Base-by-base conservation (phyloP, 2,888 invertebrate species). In the Nemoura dubitans region DNA sequence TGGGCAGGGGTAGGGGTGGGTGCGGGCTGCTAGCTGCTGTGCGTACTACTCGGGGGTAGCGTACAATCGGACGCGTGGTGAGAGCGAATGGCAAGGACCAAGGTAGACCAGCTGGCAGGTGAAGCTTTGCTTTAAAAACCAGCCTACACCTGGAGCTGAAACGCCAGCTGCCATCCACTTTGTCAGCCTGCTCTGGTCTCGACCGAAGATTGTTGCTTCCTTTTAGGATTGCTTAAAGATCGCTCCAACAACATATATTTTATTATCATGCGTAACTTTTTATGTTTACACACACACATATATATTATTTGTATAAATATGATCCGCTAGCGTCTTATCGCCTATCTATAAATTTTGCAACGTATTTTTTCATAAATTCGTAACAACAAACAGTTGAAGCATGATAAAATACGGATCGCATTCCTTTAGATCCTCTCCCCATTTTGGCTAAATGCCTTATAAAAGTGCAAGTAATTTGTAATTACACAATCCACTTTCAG, bases 91-190 rank as follows among this genome's bases (percentile, higher is more conserved):
- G 59, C 59, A 21, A 36, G 2, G 16, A 59, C 59, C 78, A 78
- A 78, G 78, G 78, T 28, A 78, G 78, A 78, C 78, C 78, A 28
- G 78, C 78, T 78, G 78, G 21, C 78, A 78, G 78, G 78, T 78
- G 78, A 27, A 27, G 59, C 10, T 59, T 59, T 59, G 59, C 16
- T 59, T 59, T 59, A 59, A 59, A 59, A 59, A 59, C 16, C 59
- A 14, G 10, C n/a, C 14, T 78, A 28, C 78, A 78, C 78, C 78
- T 78, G 78, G 78, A 26, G 27, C 78, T n/a, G n/a, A 26, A 78
- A 78, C 5, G 27, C 5, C 78, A 78, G 78, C 78, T 78, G 78
- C 26, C 78, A 76, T 76, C 76, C 76, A 76, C 6, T 76, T n/a
- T n/a, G n/a, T n/a, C n/a, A n/a, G 76, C n/a, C 5, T 76, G n/a